Conservation (phyloP, 2,888 invertebrate genomes). For the Protodeltote pygarga region DNA sequence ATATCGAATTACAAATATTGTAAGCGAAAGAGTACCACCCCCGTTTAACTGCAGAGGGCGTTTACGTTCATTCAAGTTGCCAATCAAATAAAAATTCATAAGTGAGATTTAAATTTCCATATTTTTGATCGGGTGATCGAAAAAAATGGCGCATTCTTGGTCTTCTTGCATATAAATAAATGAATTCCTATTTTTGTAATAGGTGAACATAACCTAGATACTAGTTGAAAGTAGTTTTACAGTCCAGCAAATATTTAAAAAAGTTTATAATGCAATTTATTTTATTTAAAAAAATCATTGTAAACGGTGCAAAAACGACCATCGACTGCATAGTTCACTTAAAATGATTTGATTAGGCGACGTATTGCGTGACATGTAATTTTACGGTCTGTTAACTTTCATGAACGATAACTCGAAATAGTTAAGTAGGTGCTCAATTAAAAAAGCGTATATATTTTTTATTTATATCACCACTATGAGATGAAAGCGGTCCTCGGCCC, state of each 20-base stretch:
- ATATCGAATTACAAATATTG: conserved; percentile 59
- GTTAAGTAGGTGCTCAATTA: conserved; percentile 24
- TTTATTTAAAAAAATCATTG: too few species aligned
- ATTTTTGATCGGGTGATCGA: neutral
- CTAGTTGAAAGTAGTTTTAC: too few species aligned
- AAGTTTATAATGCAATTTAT: too few species aligned
- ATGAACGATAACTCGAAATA: conserved; percentile 5
- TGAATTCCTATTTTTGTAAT: too few species aligned
- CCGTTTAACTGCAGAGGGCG: conserved; percentile 19
- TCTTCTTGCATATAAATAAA: too few species aligned
- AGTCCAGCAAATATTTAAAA: too few species aligned
- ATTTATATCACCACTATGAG: neutral
- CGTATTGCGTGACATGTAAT: conserved; percentile 17
- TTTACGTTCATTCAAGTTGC: conserved; percentile 21
- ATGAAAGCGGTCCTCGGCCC: conserved; percentile 23
- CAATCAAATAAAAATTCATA: conserved; percentile 18
- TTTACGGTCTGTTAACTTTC: conserved; percentile 18
- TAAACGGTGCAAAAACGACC: too few species aligned
- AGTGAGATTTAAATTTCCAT: neutral
- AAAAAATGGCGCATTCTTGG: too few species aligned
- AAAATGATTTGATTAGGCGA: neutral
- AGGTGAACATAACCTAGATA: too few species aligned
- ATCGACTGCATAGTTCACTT: neutral
- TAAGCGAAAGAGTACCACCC: conserved; percentile 26
- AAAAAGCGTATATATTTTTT: conserved; percentile 17